Evolutionary conservation across 2,797 vertebrate genomes (phyloP).

Genomic region (Enteromius treurensis): DNA sequence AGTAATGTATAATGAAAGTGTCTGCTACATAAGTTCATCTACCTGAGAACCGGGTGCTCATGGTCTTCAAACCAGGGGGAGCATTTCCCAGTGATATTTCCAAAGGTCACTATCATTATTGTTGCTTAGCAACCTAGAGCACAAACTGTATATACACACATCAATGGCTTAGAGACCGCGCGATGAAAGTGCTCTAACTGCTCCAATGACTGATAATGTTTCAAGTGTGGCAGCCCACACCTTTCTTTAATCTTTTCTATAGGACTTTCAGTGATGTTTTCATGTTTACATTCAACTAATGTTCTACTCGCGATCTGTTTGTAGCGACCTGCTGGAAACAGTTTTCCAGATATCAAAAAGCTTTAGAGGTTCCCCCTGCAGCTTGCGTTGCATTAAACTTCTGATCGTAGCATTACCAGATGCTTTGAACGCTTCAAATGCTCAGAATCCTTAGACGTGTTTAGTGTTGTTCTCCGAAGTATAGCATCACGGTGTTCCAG

Average conservation of each 20-base stretch:
- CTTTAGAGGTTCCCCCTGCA: neutral
- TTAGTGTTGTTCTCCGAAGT: conserved; percentile 32
- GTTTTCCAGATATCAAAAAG: conserved; percentile 1
- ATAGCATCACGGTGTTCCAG: conserved; percentile 12
- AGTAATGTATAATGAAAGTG: conserved; percentile 25
- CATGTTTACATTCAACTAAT: neutral
- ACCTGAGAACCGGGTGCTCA: conserved; percentile 56
- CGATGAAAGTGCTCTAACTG: conserved; percentile 11
- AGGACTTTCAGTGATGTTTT: neutral
- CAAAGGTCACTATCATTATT: conserved; percentile 86
- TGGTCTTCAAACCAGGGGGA: conserved; percentile 65
- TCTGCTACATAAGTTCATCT: conserved; percentile 49
- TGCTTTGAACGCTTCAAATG: conserved; percentile 5
- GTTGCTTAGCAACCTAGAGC: conserved; percentile 83
- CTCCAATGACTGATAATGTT: conserved; percentile 22
- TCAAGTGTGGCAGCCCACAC: neutral
- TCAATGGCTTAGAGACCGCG: conserved; percentile 49
- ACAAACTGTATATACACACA: conserved; percentile 70
- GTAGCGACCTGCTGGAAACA: neutral
- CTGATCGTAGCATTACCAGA: neutral
- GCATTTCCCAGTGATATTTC: conserved; percentile 73
- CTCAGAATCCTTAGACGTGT: conserved; percentile 15
- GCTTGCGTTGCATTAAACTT: conserved; percentile 8
- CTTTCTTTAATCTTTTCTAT: neutral
- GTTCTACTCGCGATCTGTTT: neutral